Evolutionary conservation across 2,113 vertebrate genomes (phyloP).

Genomic region (Triplophysa tibetana): DNA sequence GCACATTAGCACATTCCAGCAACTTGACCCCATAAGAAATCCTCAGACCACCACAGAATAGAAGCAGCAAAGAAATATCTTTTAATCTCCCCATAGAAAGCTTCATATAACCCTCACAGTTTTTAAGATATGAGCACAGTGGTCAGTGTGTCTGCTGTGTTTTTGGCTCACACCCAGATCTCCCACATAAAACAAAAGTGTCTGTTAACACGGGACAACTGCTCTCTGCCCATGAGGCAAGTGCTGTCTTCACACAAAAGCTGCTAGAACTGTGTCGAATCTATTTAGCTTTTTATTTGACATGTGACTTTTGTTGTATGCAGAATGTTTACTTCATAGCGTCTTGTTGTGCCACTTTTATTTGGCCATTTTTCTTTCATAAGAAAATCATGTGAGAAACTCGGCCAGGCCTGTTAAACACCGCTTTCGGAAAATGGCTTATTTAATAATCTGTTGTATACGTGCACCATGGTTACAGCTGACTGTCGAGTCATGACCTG

Average conservation of each 20-base stretch:
- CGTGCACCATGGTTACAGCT: background rate
- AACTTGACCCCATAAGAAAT: slow-evolving; percentile 23
- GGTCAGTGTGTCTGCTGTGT: slow-evolving; percentile 33
- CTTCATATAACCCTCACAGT: slow-evolving; percentile 17
- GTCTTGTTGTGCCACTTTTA: background rate
- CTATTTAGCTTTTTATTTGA: background rate
- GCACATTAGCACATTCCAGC: slow-evolving; percentile 60
- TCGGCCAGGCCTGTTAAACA: background rate
- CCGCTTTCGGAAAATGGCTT: background rate
- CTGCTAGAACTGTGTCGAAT: slow-evolving; percentile 30
- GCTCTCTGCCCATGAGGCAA: slow-evolving; percentile 19
- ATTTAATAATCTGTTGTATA: background rate
- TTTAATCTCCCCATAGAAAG: background rate
- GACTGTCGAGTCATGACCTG: slow-evolving; percentile 6
- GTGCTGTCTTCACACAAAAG: slow-evolving; percentile 24
- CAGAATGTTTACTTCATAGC: background rate
- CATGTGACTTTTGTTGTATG: background rate
- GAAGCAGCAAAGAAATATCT: background rate
- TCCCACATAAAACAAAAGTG: slow-evolving; percentile 41
- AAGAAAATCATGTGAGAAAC: background rate
- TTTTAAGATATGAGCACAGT: slow-evolving; percentile 23
- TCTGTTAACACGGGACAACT: slow-evolving; percentile 32
- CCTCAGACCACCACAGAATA: slow-evolving; percentile 25
- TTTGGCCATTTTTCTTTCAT: background rate
- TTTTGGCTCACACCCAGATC: slow-evolving; percentile 41